phyloP scores from a whole-genome alignment of 1,140 invertebrate species.

The Sinonovacula constricta region DNA sequence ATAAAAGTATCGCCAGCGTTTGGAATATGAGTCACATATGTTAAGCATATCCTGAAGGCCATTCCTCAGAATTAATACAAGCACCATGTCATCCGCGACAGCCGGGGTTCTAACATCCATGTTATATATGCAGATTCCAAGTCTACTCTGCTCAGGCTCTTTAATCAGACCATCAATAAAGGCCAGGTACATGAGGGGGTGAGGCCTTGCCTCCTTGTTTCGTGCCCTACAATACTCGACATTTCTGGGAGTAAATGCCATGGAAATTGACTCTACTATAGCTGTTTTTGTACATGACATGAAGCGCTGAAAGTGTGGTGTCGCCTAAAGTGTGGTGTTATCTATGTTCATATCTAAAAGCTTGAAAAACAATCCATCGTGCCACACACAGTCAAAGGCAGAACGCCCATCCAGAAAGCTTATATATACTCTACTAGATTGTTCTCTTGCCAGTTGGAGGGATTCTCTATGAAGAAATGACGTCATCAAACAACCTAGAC shows the following conservation, averaged over 20 bases:
- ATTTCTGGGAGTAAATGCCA: background rate
- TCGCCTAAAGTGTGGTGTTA: background rate
- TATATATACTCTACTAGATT: background rate
- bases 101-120: background rate
- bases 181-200: slow-evolving; percentile 1
- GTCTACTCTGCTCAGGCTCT: background rate
- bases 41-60: background rate
- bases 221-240: background rate
- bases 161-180: slow-evolving; percentile 16
- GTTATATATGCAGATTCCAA: slow-evolving; percentile 15
- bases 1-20: background rate
- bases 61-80: background rate
- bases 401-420: background rate
- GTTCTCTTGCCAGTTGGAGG: background rate
- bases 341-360: slow-evolving; percentile 4
- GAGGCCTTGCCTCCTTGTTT: slow-evolving; percentile 5
- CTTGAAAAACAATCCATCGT: slow-evolving; percentile 19
- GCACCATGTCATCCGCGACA: slow-evolving; percentile 5
- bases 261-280: background rate
- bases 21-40: background rate
- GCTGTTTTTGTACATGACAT: background rate
- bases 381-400: background rate
- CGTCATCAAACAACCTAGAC: slow-evolving; percentile 16
- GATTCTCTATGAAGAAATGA: slow-evolving; percentile 18
- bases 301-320: background rate